Evolutionary conservation across 2,888 invertebrate species (phyloP).

Genomic region (Nemoura dubitans): DNA sequence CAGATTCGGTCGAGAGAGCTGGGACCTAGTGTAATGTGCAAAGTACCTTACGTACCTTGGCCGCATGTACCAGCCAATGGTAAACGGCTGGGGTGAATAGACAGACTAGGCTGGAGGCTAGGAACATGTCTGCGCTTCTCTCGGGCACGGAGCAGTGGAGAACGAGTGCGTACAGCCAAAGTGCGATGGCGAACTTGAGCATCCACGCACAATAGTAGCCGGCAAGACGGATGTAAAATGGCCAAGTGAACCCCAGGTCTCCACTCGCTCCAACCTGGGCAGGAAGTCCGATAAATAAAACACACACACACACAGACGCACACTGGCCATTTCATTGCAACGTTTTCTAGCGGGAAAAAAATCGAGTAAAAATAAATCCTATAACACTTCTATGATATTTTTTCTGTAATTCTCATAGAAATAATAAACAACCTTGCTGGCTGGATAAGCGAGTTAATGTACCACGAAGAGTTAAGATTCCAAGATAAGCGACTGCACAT

Average conservation of each 20-base stretch:
- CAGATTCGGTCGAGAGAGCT: not conserved
- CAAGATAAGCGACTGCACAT: not conserved
- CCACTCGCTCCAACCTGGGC: constrained; percentile 23
- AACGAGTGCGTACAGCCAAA: constrained; percentile 26
- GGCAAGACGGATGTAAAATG: constrained; percentile 42
- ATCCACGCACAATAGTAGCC: constrained; percentile 41
- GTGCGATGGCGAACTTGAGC: constrained; percentile 24
- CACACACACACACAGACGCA: too few species aligned
- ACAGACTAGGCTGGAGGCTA: not conserved
- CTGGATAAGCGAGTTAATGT: not conserved
- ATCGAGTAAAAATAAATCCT: not conserved
- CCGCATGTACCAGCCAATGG: not conserved
- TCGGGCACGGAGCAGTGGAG: constrained; percentile 1
- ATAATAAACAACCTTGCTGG: not conserved
- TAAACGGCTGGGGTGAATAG: constrained; percentile 14
- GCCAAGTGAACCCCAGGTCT: constrained; percentile 34
- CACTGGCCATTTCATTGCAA: not conserved
- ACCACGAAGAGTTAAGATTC: not conserved
- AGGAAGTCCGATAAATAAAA: not conserved
- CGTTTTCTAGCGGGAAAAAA: not conserved
- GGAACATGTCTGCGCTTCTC: constrained; percentile 10
- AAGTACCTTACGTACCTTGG: not conserved
- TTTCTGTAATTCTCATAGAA: not conserved
- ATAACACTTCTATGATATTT: not conserved
- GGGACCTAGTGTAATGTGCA: not conserved